These are phyloP conservation scores for Merops nubicus DNA, from an alignment of 2,113 vertebrate genomes.

Conservation along the genomic window DNA sequence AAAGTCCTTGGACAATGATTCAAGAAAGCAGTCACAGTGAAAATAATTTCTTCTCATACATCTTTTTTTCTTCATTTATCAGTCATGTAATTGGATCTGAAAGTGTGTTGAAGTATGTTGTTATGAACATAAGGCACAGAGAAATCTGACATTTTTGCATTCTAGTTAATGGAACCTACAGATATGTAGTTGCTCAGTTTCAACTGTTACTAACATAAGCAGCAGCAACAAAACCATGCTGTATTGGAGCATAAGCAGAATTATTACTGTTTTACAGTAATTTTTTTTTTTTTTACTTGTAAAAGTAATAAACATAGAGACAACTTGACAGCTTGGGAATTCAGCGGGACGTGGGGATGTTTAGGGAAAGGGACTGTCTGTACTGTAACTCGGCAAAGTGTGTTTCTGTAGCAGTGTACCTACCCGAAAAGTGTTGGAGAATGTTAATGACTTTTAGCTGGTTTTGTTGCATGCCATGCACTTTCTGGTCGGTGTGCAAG, in stretches of 20 bases:
- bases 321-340: neutral
- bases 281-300: neutral
- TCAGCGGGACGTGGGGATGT: neutral
- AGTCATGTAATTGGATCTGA: neutral
- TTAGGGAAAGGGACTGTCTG: conserved; percentile 30
- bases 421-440: conserved; percentile 34
- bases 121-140: neutral
- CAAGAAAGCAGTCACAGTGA: neutral
- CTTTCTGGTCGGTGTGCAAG: neutral
- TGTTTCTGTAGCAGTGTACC: conserved; percentile 16
- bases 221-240: neutral
- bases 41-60: neutral
- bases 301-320: neutral
- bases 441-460: conserved; percentile 68
- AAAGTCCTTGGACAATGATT: neutral
- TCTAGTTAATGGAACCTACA: neutral
- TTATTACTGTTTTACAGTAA: neutral
- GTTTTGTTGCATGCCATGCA: neutral
- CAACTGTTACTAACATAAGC: neutral
- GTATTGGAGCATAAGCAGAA: neutral
- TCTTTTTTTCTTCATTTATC: neutral
- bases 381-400: conserved; percentile 3
- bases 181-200: neutral
- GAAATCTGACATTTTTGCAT: neutral
- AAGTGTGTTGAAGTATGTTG: neutral